Evolutionary conservation across 2,113 vertebrate species (phyloP).

Genomic region (Plestiodon gilberti): DNA sequence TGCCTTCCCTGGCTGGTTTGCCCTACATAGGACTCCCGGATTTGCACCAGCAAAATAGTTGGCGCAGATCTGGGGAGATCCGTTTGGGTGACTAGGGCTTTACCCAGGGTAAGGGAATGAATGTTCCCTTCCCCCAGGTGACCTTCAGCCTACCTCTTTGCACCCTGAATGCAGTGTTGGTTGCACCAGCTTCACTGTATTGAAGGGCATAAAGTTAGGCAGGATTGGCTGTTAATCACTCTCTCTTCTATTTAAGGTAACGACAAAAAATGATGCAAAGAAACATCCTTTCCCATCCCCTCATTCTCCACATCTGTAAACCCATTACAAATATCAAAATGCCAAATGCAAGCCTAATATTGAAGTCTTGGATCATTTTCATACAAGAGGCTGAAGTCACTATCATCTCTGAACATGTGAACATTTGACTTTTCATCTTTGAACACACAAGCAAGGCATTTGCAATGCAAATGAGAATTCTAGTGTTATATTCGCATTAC

Average conservation of each 20-base stretch:
- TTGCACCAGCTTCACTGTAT: too few relatives aligned
- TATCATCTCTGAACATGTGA: not conserved
- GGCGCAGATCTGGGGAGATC: too few relatives aligned
- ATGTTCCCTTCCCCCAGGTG: too few relatives aligned
- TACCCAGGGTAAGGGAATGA: too few relatives aligned
- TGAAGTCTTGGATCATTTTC: not conserved
- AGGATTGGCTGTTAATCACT: constrained; percentile 9
- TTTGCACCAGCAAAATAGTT: too few relatives aligned
- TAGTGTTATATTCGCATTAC: not conserved
- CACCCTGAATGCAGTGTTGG: too few relatives aligned
- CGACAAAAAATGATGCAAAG: not conserved
- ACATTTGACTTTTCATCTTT: not conserved
- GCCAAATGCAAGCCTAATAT: not conserved
- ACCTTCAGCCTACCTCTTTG: too few relatives aligned
- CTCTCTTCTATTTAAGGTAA: not conserved
- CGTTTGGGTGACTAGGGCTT: too few relatives aligned
- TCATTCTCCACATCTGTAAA: not conserved
- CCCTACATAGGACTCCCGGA: too few relatives aligned
- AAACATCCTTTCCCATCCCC: not conserved
- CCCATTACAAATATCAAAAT: not conserved
- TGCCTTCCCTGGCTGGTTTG: too few relatives aligned
- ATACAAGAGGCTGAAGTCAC: not conserved
- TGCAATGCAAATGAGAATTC: not conserved
- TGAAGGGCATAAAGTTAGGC: too few relatives aligned
- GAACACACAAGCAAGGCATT: not conserved